A percentile compares a stretch with the other conserved stretches of the same genome.
Evolutionary conservation across 1,140 invertebrate genomes (phyloP).

Genomic region (Lanistes nyassanus): DNA sequence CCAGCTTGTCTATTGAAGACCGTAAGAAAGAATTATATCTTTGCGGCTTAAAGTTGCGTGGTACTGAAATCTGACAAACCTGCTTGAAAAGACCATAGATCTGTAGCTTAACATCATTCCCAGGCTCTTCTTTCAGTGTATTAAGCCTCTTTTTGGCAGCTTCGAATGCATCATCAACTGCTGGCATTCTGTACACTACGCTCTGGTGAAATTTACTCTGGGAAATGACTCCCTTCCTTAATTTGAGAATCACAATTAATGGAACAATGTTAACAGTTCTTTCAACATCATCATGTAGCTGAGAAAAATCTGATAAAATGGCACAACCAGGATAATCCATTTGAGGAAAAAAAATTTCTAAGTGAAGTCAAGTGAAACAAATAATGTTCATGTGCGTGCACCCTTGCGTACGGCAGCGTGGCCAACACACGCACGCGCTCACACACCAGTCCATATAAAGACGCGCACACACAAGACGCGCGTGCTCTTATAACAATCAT

Average conservation of each 20-base stretch:
- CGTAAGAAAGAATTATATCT: not conserved
- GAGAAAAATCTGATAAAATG: too few relatives aligned
- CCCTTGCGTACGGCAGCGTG: not conserved
- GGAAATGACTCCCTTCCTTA: not conserved
- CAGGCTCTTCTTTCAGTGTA: constrained; percentile 68
- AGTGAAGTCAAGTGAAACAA: not conserved
- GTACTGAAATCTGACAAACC: constrained; percentile 45
- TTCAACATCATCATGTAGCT: not conserved
- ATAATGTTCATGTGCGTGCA: not conserved
- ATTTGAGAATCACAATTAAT: not conserved
- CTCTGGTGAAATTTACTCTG: not conserved
- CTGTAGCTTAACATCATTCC: constrained; percentile 72
- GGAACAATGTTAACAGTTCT: not conserved
- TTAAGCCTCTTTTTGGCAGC: constrained; percentile 66
- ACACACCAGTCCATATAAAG: not conserved
- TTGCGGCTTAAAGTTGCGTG: not conserved
- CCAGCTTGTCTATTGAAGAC: too few relatives aligned
- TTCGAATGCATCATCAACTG: constrained; percentile 63
- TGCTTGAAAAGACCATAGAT: constrained; percentile 75
- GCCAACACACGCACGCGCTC: not conserved
- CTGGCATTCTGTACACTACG: constrained; percentile 17
- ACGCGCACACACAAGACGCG: too few relatives aligned
- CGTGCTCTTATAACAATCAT: too few relatives aligned
- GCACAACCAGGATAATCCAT: too few relatives aligned
- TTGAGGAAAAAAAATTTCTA: too few relatives aligned